Evolutionary conservation across 2,797 vertebrate species (phyloP).

Genomic region (Petrocephalus schoutedeni): DNA sequence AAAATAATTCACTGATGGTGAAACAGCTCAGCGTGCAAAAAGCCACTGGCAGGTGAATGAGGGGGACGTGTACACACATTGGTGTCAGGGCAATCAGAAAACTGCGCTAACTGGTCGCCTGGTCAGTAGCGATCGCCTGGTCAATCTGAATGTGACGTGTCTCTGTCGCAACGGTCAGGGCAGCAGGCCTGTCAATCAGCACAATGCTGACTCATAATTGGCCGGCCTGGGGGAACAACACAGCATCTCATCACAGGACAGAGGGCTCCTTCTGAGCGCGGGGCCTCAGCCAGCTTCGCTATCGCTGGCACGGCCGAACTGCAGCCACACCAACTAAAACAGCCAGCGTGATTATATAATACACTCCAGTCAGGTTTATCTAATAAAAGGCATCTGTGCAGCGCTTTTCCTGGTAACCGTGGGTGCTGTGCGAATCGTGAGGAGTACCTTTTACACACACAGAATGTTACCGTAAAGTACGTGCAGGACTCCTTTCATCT

Average conservation of each 20-base stretch:
- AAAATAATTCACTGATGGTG: neutral
- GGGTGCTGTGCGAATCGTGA: neutral
- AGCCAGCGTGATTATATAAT: neutral
- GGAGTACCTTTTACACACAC: neutral
- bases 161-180: neutral
- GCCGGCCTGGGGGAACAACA: neutral
- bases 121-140: neutral
- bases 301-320: neutral
- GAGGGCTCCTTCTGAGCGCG: neutral
- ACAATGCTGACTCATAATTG: neutral
- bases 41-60: neutral
- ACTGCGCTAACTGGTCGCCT: too few relatives aligned
- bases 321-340: neutral
- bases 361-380: constrained; percentile 1
- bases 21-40: neutral
- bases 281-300: neutral
- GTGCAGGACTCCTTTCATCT: neutral
- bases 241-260: neutral
- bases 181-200: neutral
- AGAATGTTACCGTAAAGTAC: neutral
- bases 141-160: neutral
- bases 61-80: neutral
- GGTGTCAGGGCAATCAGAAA: neutral
- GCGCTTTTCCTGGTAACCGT: neutral
- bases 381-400: neutral